Evolutionary conservation across 2,888 invertebrate genomes (phyloP).

Genomic region (Nephrotoma appendiculata): DNA sequence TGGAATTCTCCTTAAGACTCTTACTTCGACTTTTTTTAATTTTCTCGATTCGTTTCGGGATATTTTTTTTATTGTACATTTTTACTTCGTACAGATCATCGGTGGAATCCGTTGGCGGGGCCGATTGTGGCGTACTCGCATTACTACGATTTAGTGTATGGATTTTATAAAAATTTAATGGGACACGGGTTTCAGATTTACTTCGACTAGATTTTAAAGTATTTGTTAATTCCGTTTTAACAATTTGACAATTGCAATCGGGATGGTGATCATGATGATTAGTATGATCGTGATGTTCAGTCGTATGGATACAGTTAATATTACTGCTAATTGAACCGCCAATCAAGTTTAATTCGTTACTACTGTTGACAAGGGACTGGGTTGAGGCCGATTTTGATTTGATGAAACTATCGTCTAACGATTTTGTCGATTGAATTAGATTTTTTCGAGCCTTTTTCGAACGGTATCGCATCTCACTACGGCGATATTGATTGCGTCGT

Average conservation of each 20-base stretch:
- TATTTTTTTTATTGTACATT: slow-evolving; percentile 50
- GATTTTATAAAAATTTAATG: slow-evolving; percentile 8
- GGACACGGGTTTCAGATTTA: slow-evolving; percentile 30
- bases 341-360: neutral
- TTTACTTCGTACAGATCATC: slow-evolving; percentile 35
- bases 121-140: neutral
- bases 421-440: neutral
- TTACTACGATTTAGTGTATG: neutral
- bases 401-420: neutral
- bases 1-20: slow-evolving; percentile 41
- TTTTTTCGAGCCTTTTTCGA: slow-evolving; percentile 30
- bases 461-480: slow-evolving; percentile 36
- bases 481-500: slow-evolving; percentile 59
- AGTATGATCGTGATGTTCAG: neutral
- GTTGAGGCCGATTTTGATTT: neutral
- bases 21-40: slow-evolving; percentile 50
- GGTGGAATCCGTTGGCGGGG: neutral
- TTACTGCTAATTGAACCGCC: neutral
- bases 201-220: slow-evolving; percentile 19
- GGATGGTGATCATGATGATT: slow-evolving; percentile 7
- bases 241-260: slow-evolving; percentile 8
- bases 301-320: neutral
- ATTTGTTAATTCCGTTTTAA: slow-evolving; percentile 9
- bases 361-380: neutral
- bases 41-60: slow-evolving; percentile 56